These are phyloP conservation scores for Drosophila serrata DNA, from an alignment of 1,140 invertebrate genomes.

Conservation along the genomic window DNA sequence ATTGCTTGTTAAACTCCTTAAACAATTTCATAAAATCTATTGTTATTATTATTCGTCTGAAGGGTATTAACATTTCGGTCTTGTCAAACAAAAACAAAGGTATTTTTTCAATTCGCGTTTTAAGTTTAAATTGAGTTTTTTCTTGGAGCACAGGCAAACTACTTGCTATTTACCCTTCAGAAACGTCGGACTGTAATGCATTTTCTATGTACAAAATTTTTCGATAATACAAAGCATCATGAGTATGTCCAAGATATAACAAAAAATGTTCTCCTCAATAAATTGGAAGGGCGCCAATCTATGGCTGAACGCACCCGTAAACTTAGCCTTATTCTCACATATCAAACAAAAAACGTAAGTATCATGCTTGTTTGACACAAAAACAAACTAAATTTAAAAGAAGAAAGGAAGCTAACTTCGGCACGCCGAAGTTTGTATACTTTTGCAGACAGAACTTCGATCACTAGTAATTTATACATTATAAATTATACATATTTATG, in stretches of 20 bases:
- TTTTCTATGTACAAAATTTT: not conserved
- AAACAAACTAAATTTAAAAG: not conserved
- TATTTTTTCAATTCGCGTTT: not conserved
- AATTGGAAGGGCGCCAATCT: conserved; percentile 5
- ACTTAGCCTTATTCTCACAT: conserved; percentile 54
- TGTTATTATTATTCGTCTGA: not conserved
- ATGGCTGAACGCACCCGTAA: conserved; percentile 62
- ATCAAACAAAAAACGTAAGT: conserved; percentile 6
- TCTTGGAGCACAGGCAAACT: not conserved
- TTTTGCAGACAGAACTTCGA: no score
- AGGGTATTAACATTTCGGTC: not conserved
- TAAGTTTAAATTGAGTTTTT: not conserved
- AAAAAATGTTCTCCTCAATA: not conserved
- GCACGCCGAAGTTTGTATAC: no score
- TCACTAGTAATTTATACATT: no score
- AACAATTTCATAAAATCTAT: not conserved
- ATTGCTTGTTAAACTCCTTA: not conserved
- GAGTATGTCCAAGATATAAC: not conserved
- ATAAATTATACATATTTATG: no score
- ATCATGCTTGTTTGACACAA: not conserved
- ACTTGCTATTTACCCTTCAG: not conserved
- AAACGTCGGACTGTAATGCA: not conserved
- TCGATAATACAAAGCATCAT: not conserved
- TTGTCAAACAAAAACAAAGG: not conserved
- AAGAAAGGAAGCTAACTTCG: no score